Conservation (phyloP, 2,113 vertebrate species). For the Mesitornis unicolor region DNA sequence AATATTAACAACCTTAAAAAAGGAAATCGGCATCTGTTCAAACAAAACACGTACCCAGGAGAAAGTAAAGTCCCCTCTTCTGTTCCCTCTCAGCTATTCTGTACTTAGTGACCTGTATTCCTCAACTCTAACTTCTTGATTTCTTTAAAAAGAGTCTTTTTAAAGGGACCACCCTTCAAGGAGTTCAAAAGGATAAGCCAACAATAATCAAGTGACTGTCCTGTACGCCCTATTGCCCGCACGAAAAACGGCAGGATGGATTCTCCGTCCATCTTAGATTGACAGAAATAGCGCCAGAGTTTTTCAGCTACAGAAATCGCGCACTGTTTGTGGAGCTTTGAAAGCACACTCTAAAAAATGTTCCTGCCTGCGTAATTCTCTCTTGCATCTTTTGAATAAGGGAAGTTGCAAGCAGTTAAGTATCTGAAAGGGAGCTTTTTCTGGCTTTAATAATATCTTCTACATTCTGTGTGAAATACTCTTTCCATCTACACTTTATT, state of each 20-base stretch:
- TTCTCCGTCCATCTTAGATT: slow-evolving; percentile 41
- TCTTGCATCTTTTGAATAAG: neutral
- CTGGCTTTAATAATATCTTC: neutral
- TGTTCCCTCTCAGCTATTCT: neutral
- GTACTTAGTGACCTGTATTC: neutral
- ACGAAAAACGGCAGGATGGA: slow-evolving; percentile 4
- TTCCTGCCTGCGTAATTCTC: neutral
- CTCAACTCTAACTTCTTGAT: neutral
- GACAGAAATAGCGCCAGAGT: neutral
- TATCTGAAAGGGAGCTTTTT: neutral
- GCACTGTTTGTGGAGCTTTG: neutral
- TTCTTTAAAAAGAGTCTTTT: neutral
- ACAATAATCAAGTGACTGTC: neutral
- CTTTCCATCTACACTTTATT: neutral
- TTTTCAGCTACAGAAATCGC: neutral
- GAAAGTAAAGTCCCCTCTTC: neutral
- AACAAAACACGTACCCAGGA: neutral
- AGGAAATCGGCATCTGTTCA: neutral
- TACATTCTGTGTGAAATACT: neutral
- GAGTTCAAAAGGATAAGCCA: neutral
- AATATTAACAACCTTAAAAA: neutral
- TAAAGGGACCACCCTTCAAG: neutral
- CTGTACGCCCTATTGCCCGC: neutral
- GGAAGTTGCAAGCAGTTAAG: neutral
- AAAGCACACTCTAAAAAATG: neutral